Evolutionary conservation across 2,888 invertebrate species (phyloP), one percentile per base, ranked within the genome.

Genomic region (Pomacea canaliculata): DNA sequence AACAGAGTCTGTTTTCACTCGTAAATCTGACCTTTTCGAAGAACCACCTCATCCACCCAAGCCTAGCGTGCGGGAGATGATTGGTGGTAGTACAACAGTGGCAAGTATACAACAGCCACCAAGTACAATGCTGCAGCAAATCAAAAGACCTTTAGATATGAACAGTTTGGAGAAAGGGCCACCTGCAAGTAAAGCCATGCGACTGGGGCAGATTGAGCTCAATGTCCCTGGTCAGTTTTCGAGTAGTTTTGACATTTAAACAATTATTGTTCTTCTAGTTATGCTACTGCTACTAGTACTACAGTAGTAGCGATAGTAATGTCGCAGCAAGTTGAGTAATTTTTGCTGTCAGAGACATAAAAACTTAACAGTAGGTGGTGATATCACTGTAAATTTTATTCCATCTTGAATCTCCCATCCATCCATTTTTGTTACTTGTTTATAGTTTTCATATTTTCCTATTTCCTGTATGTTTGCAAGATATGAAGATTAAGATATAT

Each of bases 131-230:
- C 81, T 81, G 13, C 79, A 83, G 71, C 85, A 83, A 71, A 80
- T 86, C 73, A 88, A 89, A 75, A 78, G 87, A 49, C 85, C 87
- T 49, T 78, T 87, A 46, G 85, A 88, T 77, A 85, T 86, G 78
- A 88, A 85, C 79, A 84, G 85, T 63, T 80, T 88, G 62, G 89
- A 89, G 70, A 88, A 85, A 72, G 89, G 89, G 0, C 89, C 89
- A 56, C 89, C 89, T 68, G 77, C 76, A 12, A 60, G 59, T 18
- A 83, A 82, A 75, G 68, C 73, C 10, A 62, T 76, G 19, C 37
- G 78, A 37, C 56, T 78, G 70, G 73, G 68, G n/a, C 78, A 70
- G 51, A 62, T 48, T 12, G 69, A 71, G 73, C 51, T 56, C 51
- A 56, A 7, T 56, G 51, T 56, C 51, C 51, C 51, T 56, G 51